phyloP scores from a whole-genome alignment of 1,140 invertebrate species.

The Anthonomus grandis region DNA sequence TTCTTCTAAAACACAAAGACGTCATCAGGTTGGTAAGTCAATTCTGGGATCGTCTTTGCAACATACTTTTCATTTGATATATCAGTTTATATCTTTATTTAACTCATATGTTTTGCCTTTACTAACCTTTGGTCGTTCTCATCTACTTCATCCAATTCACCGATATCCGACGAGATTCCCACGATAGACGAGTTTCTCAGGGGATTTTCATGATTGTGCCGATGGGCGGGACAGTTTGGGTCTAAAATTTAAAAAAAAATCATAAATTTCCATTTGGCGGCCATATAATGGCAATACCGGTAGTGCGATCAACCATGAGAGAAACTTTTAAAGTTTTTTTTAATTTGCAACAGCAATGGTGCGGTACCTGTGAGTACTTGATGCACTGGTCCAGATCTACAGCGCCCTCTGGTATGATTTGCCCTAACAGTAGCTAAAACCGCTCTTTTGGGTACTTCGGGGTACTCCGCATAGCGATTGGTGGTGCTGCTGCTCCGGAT shows the following conservation, averaged over 20 bases:
- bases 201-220: slow-evolving; percentile 32
- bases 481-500: slow-evolving; percentile 31
- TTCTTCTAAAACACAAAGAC: too few species aligned
- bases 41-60: too few species aligned
- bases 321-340: not conserved
- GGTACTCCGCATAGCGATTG: slow-evolving; percentile 37
- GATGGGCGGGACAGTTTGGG: slow-evolving; percentile 37
- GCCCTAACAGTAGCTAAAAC: slow-evolving; percentile 45
- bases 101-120: not conserved
- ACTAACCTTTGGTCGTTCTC: slow-evolving; percentile 46
- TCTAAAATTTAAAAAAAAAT: slow-evolving; percentile 18
- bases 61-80: too few species aligned
- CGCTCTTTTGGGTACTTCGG: slow-evolving; percentile 44
- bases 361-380: slow-evolving; percentile 42
- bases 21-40: too few species aligned
- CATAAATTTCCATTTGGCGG: too few species aligned
- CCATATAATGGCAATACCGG: too few species aligned
- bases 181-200: slow-evolving; percentile 32
- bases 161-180: slow-evolving; percentile 30
- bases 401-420: slow-evolving; percentile 41
- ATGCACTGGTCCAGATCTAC: slow-evolving; percentile 40
- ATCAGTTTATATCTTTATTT: not conserved
- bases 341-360: not conserved
- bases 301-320: not conserved
- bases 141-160: slow-evolving; percentile 45